phyloP scores from a whole-genome alignment of 2,888 invertebrate genomes.

The Drosophila longiperda region DNA sequence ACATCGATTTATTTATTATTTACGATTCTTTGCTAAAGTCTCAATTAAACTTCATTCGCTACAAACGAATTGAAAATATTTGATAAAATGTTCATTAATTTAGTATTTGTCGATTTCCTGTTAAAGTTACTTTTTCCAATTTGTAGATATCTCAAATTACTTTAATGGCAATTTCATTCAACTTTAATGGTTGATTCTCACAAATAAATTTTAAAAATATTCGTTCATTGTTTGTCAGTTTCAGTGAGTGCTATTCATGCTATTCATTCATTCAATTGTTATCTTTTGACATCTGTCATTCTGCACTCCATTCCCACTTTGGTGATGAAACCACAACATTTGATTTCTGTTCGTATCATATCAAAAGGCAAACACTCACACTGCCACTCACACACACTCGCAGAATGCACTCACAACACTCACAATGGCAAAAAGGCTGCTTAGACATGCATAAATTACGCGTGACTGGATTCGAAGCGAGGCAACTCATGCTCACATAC shows the following conservation, averaged over 20 bases:
- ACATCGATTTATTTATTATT: not conserved
- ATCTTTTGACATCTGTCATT: conserved; percentile 3
- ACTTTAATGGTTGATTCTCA: not conserved
- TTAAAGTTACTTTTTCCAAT: not conserved
- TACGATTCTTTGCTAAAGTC: not conserved
- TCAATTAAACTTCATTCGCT: not conserved
- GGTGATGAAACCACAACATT: conserved; percentile 21
- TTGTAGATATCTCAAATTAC: not conserved
- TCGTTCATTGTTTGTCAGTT: conserved; percentile 3
- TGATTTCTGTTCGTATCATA: conserved; percentile 50
- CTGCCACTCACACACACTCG: not conserved
- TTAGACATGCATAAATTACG: conserved; percentile 74
- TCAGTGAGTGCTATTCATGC: conserved; percentile 34
- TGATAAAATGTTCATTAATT: not conserved
- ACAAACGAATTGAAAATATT: not conserved
- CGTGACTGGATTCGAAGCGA: conserved; percentile 48
- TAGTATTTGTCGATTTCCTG: not conserved
- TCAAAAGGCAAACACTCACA: conserved; percentile 24
- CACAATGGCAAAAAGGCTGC: conserved; percentile 49
- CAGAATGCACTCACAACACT: conserved; percentile 1
- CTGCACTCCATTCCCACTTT: conserved; percentile 23
- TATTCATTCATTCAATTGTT: conserved; percentile 20
- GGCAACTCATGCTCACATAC: conserved; percentile 29
- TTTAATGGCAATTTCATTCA: not conserved
- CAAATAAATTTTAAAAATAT: not conserved